Conservation (phyloP, 2,113 vertebrate genomes). For the Psittacula cyanocephala region DNA sequence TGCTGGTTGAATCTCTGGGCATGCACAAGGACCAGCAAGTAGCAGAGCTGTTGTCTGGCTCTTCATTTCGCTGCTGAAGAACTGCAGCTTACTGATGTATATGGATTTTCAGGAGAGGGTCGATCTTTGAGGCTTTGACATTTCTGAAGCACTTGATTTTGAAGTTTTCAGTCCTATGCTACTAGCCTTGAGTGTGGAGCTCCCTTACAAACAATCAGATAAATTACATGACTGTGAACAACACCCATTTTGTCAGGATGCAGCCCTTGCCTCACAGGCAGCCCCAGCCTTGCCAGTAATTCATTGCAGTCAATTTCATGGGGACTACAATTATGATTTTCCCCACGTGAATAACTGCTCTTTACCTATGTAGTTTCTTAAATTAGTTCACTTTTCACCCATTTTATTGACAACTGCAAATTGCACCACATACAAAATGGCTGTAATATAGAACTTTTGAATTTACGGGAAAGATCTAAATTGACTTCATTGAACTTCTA, state of each 20-base stretch:
- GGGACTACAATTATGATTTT: background rate
- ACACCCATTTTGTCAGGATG: background rate
- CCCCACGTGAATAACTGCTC: background rate
- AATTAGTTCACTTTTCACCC: background rate
- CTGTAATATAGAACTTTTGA: background rate
- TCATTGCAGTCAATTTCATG: background rate
- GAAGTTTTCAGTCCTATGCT: background rate
- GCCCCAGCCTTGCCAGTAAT: background rate
- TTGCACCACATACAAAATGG: background rate
- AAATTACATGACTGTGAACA: background rate
- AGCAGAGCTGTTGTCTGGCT: background rate
- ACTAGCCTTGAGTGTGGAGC: background rate
- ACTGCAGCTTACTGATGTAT: background rate
- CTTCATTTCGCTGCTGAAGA: background rate
- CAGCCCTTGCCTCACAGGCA: background rate
- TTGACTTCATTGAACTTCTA: background rate
- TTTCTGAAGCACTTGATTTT: background rate
- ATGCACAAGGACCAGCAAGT: background rate
- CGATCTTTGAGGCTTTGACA: background rate
- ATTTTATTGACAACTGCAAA: background rate
- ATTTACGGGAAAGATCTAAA: background rate
- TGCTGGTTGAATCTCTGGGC: background rate
- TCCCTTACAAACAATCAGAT: background rate
- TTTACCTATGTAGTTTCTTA: background rate
- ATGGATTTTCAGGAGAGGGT: background rate